Evolutionary conservation across 1,140 invertebrate genomes (phyloP).

Genomic region (Ephestia elutella): DNA sequence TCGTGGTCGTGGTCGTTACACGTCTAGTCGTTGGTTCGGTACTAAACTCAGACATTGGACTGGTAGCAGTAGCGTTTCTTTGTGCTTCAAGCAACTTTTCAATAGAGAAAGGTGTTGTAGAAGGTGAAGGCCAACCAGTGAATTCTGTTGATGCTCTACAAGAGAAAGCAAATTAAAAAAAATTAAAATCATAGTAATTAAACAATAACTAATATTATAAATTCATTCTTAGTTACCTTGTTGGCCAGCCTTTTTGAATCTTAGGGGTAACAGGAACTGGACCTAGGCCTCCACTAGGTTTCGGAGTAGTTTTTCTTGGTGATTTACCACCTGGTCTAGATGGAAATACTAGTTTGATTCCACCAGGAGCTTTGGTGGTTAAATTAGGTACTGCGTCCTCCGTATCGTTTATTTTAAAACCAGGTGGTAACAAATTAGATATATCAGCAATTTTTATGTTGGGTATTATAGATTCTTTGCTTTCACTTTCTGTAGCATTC

Average conservation of each 20-base stretch:
- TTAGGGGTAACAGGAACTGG: constrained; percentile 75
- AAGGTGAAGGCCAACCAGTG: constrained; percentile 89
- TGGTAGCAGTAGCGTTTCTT: constrained; percentile 76
- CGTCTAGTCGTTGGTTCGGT: constrained; percentile 75
- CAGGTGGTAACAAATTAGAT: constrained; percentile 76
- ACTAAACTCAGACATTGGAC: constrained; percentile 59
- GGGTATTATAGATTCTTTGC: constrained; percentile 39
- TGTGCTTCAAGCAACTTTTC: constrained; percentile 86
- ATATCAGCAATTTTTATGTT: constrained; percentile 75
- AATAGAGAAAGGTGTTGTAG: constrained; percentile 88
- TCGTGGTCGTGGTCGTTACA: constrained; percentile 84
- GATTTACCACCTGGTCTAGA: constrained; percentile 83
- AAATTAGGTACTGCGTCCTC: constrained; percentile 42
- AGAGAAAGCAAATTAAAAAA: constrained; percentile 10
- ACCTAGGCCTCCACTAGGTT: constrained; percentile 46
- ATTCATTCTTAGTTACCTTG: constrained; percentile 74
- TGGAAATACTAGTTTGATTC: constrained; percentile 85
- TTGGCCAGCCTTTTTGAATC: constrained; percentile 88
- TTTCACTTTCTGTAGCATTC: constrained; percentile 41
- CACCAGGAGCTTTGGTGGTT: constrained; percentile 65
- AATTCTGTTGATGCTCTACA: constrained; percentile 88
- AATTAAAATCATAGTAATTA: constrained; percentile 1
- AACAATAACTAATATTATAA: constrained; percentile 14
- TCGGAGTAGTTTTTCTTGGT: constrained; percentile 76
- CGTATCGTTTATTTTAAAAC: constrained; percentile 70